phyloP scores from a whole-genome alignment of 2,113 vertebrate genomes.

The Erythrocebus patas region DNA sequence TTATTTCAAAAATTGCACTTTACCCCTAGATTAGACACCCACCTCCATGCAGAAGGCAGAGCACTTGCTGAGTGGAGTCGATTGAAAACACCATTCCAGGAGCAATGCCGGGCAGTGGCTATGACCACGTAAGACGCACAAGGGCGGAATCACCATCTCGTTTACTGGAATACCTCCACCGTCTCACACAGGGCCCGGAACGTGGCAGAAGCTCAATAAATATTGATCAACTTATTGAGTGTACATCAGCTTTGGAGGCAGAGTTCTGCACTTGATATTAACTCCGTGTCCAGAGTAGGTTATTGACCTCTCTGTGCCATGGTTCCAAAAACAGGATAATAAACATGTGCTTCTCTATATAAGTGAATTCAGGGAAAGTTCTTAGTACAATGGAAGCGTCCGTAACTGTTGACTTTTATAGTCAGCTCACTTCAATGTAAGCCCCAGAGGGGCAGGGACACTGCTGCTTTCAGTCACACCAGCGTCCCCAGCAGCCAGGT shows the following conservation, averaged over 20 bases:
- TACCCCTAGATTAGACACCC: background rate
- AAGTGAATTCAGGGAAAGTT: background rate
- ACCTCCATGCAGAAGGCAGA: background rate
- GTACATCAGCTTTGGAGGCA: no score
- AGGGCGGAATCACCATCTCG: background rate
- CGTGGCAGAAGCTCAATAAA: background rate
- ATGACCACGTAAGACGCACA: accelerated
- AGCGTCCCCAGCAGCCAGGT: background rate
- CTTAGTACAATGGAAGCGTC: accelerated
- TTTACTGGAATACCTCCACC: accelerated
- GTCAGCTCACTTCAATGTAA: background rate
- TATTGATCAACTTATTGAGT: no score
- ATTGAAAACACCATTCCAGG: accelerated
- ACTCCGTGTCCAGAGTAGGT: background rate
- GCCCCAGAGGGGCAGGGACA: accelerated
- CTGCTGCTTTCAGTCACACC: background rate
- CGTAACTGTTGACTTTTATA: accelerated
- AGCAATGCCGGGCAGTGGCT: accelerated
- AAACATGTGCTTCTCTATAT: background rate
- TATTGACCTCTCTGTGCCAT: background rate
- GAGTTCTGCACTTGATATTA: no score
- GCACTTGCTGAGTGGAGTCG: accelerated
- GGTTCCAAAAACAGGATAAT: background rate
- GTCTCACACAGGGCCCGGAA: no score
- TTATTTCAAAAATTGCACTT: background rate